Percentiles rank a stretch among this genome's conserved stretches.
Conservation (phyloP, 2,888 invertebrate species). For the Parnassius mnemosyne region DNA sequence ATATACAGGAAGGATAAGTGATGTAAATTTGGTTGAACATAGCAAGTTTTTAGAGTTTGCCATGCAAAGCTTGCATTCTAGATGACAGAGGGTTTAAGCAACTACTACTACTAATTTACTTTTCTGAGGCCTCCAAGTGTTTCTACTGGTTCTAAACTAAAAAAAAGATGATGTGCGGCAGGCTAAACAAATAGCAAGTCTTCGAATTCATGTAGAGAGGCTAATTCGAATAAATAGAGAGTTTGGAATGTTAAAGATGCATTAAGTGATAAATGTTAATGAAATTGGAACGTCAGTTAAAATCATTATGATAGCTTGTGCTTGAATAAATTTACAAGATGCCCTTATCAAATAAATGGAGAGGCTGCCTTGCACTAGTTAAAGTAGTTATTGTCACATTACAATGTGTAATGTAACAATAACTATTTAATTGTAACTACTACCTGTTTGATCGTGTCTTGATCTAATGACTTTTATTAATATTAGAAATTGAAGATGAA, state of each 20-base stretch:
- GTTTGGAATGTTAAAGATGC: constrained; percentile 34
- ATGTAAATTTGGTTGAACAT: constrained; percentile 30
- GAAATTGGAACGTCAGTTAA: constrained; percentile 31
- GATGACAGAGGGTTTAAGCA: constrained; percentile 37
- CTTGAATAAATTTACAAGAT: constrained; percentile 29
- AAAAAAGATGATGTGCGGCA: constrained; percentile 29
- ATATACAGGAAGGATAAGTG: constrained; percentile 34
- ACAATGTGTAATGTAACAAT: too few species aligned
- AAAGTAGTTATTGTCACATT: too few species aligned
- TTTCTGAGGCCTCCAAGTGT: constrained; percentile 32
- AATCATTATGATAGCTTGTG: constrained; percentile 33
- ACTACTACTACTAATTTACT: too few species aligned
- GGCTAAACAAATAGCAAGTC: constrained; percentile 35
- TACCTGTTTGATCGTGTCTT: too few species aligned
- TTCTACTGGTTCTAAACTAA: constrained; percentile 22
- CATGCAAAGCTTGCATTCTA: constrained; percentile 28
- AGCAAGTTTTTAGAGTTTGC: constrained; percentile 32
- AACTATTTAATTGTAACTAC: too few species aligned
- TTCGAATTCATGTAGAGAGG: constrained; percentile 34
- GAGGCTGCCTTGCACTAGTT: too few species aligned
- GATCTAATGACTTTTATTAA: too few species aligned
- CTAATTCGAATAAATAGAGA: constrained; percentile 32
- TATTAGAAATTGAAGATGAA: too few species aligned
- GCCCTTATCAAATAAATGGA: too few species aligned
- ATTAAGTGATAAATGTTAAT: constrained; percentile 29